These are phyloP conservation scores for Diachasma alloeum DNA, from an alignment of 1,140 invertebrate species.

Conservation along the genomic window DNA sequence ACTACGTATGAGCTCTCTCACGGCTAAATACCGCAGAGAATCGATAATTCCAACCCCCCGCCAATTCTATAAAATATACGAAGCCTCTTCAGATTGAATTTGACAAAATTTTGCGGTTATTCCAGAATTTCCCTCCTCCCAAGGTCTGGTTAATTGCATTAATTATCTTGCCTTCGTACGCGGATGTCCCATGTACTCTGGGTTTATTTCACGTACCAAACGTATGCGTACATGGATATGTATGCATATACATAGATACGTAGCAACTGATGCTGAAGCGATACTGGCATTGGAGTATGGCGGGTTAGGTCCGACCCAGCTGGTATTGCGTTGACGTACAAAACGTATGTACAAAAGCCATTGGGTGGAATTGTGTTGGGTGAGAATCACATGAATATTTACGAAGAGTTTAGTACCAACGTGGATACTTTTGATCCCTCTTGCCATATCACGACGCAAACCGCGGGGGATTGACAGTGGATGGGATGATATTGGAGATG, in stretches of 20 bases:
- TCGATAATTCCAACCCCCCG: too few relatives aligned
- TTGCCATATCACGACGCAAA: conserved; percentile 1
- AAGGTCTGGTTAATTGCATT: conserved; percentile 15
- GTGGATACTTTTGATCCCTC: conserved; percentile 39
- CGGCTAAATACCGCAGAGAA: too few relatives aligned
- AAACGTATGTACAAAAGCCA: background rate
- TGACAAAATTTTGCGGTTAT: background rate
- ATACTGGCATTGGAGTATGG: background rate
- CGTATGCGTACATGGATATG: background rate
- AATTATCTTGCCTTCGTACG: conserved; percentile 14
- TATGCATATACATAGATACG: background rate
- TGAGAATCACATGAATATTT: conserved; percentile 45
- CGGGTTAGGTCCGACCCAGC: background rate
- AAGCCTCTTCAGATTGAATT: too few relatives aligned
- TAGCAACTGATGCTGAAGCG: background rate
- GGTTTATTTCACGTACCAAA: background rate
- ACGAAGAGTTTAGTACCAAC: conserved; percentile 42
- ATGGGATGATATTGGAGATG: background rate
- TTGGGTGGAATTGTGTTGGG: background rate
- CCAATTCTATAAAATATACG: too few relatives aligned
- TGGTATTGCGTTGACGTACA: background rate
- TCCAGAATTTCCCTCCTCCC: background rate
- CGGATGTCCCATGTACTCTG: background rate
- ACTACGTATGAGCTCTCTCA: too few relatives aligned
- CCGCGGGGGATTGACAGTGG: background rate